Conservation (phyloP, 2,797 vertebrate genomes). For the Squalus acanthias region DNA sequence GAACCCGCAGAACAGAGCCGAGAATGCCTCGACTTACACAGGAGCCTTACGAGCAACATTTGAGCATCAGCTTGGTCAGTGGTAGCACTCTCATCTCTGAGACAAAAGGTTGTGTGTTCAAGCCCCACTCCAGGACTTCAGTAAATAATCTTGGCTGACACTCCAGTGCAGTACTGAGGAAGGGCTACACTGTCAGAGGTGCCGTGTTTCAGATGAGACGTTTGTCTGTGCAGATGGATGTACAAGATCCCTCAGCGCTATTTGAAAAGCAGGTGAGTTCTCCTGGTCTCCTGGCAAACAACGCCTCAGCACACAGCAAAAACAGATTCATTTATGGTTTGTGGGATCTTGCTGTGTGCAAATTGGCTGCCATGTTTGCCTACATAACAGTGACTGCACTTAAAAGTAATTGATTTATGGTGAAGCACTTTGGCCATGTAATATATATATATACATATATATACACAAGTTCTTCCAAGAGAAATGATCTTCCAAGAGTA, state of each 20-base stretch:
- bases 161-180: not conserved
- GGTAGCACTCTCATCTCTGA: not conserved
- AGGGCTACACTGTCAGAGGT: not conserved
- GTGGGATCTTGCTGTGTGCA: not conserved
- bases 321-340: not conserved
- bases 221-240: not conserved
- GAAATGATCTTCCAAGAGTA: too few species aligned
- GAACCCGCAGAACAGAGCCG: not conserved
- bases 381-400: not conserved
- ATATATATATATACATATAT: not conserved
- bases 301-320: not conserved
- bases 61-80: not conserved
- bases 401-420: not conserved
- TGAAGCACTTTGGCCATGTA: not conserved
- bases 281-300: not conserved
- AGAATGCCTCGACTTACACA: not conserved
- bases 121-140: not conserved
- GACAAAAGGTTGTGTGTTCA: not conserved
- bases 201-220: not conserved
- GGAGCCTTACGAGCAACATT: not conserved
- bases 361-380: not conserved
- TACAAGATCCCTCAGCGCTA: not conserved
- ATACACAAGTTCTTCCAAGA: conserved; percentile 5
- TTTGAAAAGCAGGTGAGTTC: not conserved
- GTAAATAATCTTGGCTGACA: not conserved